Base-by-base conservation (phyloP, 2,113 vertebrate genomes). In the Paratilapia polleni region DNA sequence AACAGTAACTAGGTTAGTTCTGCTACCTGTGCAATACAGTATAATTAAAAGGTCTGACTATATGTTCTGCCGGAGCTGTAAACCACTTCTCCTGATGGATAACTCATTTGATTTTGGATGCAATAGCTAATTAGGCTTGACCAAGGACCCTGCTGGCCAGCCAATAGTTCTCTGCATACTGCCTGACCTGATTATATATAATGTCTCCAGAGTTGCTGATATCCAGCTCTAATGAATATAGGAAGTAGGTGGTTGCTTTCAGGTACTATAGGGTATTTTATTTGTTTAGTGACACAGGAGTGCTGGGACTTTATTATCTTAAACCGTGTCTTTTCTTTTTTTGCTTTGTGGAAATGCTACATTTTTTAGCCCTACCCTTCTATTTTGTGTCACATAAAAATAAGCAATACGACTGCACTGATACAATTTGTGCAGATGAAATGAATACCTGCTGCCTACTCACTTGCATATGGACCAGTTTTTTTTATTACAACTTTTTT, bases 121-220 rank as follows among this genome's bases (percentile, higher is more conserved):
- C 83, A 77, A 82, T 24, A 76, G 83, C 90, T 89, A 89, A 93
- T 94, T 91, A 93, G 86, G 81, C 82, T 62, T 84, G 60, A 91
- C 87, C 81, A 79, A 81, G 59, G 77, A 82, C 66, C 26, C 26
- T 54, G 66, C 74, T 82, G 82, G 78, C 54, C 52, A 57, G 66
- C 85, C 64, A 54, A 54, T 54, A 73, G 28, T 47, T 70, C 31
- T 74, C 84, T 74, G 52, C 36, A 63, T 47, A 28, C 49, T 78
- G 68, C 61, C 77, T 79, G 73, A 88, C 78, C 70, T 77, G 38
- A 70, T 82, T 76, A 81, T 84, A 66, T 90, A 86, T 88, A 78
- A 90, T 68, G 38, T 58, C 59, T 52, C 73, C n/a, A 20, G 59
- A 85, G 83, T 54, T 82, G 62, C 75, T 74, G 38, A 62, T 62